Percentiles rank a stretch among this genome's conserved stretches.
These are phyloP conservation scores for Pantala flavescens DNA, from an alignment of 1,140 invertebrate species.

Conservation along the genomic window DNA sequence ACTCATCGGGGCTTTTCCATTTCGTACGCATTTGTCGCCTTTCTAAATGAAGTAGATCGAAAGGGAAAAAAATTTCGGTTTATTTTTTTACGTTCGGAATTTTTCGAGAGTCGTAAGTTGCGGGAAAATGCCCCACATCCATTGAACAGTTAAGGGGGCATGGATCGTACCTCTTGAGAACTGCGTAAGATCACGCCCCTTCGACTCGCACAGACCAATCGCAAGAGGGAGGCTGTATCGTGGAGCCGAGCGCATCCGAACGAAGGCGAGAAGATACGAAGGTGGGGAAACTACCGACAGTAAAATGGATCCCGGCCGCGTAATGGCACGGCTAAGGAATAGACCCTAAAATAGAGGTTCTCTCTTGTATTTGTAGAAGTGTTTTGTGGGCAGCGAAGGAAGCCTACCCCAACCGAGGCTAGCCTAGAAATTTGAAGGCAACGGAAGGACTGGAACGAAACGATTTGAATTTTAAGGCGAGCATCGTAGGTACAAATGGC, in stretches of 20 bases:
- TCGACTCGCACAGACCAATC: neutral
- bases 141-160: no score
- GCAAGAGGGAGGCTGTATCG: neutral
- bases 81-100: no score
- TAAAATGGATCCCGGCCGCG: constrained; percentile 11
- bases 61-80: no score
- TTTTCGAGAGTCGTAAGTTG: no score
- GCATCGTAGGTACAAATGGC: no score
- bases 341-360: neutral
- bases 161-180: no score
- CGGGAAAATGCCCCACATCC: no score
- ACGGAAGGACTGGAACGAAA: neutral
- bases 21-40: no score
- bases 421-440: neutral
- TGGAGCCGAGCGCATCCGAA: neutral
- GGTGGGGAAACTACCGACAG: neutral
- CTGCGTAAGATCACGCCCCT: neutral
- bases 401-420: neutral
- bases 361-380: neutral
- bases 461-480: no score
- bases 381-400: neutral
- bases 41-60: no score
- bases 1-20: no score
- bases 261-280: neutral
- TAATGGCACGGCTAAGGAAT: neutral